Conservation (phyloP, 1,140 invertebrate species). For the Drosophila novamexicana region DNA sequence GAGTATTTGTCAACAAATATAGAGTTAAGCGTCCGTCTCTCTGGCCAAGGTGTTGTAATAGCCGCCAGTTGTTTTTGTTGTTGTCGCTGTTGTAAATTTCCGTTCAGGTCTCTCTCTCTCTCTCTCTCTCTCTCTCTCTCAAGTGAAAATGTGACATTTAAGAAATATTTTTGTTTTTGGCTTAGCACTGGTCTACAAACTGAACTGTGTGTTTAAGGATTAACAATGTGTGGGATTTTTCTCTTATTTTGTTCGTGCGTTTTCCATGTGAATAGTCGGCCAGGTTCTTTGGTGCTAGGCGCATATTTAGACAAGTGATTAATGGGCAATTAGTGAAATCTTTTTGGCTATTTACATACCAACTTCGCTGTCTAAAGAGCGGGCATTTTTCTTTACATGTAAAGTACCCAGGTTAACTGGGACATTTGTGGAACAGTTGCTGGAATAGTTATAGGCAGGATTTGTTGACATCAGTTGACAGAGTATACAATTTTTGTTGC, state of each 20-base stretch:
- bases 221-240: constrained; percentile 75
- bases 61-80: constrained; percentile 22
- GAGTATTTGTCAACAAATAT: constrained; percentile 77
- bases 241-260: constrained; percentile 27
- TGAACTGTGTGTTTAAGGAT: constrained; percentile 55
- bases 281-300: constrained; percentile 43
- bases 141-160: constrained; percentile 68
- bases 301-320: constrained; percentile 63
- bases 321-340: constrained; percentile 56
- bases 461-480: too few species aligned
- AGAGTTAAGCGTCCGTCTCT: constrained; percentile 66
- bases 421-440: neutral
- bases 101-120: constrained; percentile 34
- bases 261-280: constrained; percentile 47
- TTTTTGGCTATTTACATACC: constrained; percentile 43
- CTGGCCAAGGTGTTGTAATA: constrained; percentile 73
- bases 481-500: too few species aligned
- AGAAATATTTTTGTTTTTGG: constrained; percentile 44
- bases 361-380: constrained; percentile 12
- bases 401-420: neutral
- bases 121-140: neutral
- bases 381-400: neutral
- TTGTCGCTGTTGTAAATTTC: constrained; percentile 69
- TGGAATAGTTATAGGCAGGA: neutral
- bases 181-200: constrained; percentile 20